These are phyloP conservation scores for Scleropages formosus DNA, from an alignment of 2,797 vertebrate species.

Conservation along the genomic window DNA sequence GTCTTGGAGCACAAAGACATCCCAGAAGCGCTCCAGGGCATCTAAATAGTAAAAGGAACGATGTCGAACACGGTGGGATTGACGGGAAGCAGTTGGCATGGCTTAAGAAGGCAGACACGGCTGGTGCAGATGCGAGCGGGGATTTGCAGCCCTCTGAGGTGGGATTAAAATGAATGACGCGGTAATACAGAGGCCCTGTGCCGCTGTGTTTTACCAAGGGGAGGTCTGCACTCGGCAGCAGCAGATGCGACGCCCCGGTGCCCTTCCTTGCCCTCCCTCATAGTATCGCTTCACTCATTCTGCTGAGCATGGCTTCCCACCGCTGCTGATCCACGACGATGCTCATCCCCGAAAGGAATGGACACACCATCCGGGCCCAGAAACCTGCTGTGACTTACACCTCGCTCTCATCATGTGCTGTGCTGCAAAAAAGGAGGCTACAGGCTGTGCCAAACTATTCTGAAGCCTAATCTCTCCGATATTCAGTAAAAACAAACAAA, in stretches of 20 bases:
- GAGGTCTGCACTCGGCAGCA: background rate
- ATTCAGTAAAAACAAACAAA: too few relatives aligned
- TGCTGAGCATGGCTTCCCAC: constrained; percentile 6
- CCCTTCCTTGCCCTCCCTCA: background rate
- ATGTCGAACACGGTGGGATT: background rate
- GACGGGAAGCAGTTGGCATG: background rate
- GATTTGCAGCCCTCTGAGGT: constrained; percentile 6
- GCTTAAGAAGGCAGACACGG: background rate
- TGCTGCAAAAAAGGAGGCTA: too few relatives aligned
- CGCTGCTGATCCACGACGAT: background rate
- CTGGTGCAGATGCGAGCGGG: background rate
- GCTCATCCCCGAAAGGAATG: background rate
- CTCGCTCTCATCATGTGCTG: too few relatives aligned
- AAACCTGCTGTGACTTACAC: too few relatives aligned
- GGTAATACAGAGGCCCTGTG: background rate
- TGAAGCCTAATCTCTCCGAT: too few relatives aligned
- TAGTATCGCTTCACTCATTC: constrained; percentile 11
- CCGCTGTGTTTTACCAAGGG: background rate
- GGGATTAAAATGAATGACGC: background rate
- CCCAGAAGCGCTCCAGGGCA: background rate
- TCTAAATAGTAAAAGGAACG: background rate
- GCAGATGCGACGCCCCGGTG: background rate
- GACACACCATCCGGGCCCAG: too few relatives aligned
- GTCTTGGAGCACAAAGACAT: background rate
- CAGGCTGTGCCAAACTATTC: too few relatives aligned